Evolutionary conservation across 2,888 invertebrate species (phyloP), one percentile per base, ranked within the genome.

Genomic region (Lycophotia porphyrea): DNA sequence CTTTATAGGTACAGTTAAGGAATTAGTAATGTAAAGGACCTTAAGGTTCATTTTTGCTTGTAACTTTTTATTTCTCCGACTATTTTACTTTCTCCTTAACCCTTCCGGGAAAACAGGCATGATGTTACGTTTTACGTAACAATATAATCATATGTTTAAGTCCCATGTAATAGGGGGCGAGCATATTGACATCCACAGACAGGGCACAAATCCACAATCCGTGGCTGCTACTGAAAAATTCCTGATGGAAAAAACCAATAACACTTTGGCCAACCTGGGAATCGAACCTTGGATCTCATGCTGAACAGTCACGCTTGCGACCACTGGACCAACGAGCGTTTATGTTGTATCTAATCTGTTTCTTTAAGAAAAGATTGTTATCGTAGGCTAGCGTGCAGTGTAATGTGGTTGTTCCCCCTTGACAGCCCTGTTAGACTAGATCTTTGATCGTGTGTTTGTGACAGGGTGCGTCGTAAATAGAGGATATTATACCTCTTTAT

Each of bases 321-420:
- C 18, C 44, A 18, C 44, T 44, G 18, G 18, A 44, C 18, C 44
- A 18, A 18, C 5, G 18, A 44, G 8, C 18, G 18, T 31, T 58
- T 11, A 61, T 24, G 24, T 61, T 36, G 34, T 24, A 24, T 34
- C 34, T 39, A 39, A 39, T 39, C 63, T 39, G n/a, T 79, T 69
- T 49, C n/a, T 65, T 15, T 7, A 42, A 58, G 21, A 65, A 42
- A 64, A 78, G 21, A n/a, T 34, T 49, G 31, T 47, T 58, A 52
- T 63, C 52, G 36, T 71, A 18, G 63, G 42, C 72, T 65, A 47
- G 52, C 52, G 15, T 58, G 39, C 24, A 58, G 39, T 47, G 3
- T 58, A 49, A 72, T n/a, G 44, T 34, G 42, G 47, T n/a, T 31
- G 61, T 80, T 63, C 71, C 36, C 80, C 52, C 44, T 44, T n/a